phyloP scores from a whole-genome alignment of 2,113 vertebrate genomes.

The Erpornis zantholeuca region DNA sequence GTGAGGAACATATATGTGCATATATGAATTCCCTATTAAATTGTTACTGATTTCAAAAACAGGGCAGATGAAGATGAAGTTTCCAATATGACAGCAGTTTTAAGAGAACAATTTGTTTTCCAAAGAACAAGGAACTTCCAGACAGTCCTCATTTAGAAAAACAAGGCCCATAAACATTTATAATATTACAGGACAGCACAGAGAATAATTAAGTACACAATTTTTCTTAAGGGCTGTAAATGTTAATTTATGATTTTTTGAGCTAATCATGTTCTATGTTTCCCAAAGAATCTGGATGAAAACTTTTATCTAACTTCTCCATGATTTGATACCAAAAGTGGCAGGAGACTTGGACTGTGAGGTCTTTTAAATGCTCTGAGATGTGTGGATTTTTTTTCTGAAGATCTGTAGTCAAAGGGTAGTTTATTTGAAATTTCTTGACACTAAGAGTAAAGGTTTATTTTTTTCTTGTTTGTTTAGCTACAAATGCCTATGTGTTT shows the following conservation, averaged over 20 bases:
- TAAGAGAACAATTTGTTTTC: background rate
- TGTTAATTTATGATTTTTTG: background rate
- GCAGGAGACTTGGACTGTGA: background rate
- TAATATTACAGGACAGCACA: background rate
- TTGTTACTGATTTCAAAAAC: background rate
- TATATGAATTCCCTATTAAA: background rate
- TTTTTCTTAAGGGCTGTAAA: background rate
- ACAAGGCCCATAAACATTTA: background rate
- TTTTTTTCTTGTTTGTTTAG: background rate
- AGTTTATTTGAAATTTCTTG: background rate
- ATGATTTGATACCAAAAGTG: background rate
- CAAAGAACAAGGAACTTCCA: background rate
- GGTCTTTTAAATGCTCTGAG: background rate
- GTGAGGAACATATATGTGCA: background rate
- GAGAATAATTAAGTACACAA: background rate
- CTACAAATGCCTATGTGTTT: background rate
- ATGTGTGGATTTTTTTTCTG: background rate
- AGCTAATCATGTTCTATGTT: background rate
- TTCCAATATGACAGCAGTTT: background rate
- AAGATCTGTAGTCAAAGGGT: background rate
- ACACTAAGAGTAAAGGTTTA: background rate
- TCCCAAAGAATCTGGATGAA: background rate
- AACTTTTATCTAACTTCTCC: background rate
- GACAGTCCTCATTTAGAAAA: background rate
- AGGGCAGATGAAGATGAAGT: background rate